These are phyloP conservation scores for Pediacus dermestoides DNA, from an alignment of 2,888 invertebrate species.

Conservation along the genomic window DNA sequence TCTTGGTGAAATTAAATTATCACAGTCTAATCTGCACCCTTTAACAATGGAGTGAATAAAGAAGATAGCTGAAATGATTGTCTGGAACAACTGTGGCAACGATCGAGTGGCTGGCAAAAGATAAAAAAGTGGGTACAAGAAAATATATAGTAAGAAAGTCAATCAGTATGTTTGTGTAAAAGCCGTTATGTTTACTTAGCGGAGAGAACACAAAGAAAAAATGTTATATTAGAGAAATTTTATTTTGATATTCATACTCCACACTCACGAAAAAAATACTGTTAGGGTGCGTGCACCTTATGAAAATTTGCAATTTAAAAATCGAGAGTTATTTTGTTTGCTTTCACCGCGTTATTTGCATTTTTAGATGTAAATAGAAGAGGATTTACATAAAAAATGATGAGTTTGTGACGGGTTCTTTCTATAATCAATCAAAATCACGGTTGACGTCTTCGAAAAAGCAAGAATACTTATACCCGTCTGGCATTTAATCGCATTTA, in stretches of 20 bases:
- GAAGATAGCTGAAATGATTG: no score
- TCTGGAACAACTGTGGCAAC: no score
- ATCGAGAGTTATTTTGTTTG: slow-evolving; percentile 26
- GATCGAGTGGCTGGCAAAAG: no score
- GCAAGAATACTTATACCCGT: no score
- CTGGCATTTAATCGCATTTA: no score
- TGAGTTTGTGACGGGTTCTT: slow-evolving; percentile 21
- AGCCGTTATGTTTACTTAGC: no score
- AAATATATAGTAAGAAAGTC: no score
- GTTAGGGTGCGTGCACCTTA: slow-evolving; percentile 17
- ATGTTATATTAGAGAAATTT: slow-evolving; percentile 4
- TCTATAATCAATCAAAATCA: slow-evolving; percentile 27
- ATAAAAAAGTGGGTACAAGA: no score
- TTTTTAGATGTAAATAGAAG: slow-evolving; percentile 29
- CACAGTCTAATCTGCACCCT: no score
- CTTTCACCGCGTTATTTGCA: slow-evolving; percentile 24
- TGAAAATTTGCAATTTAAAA: slow-evolving; percentile 29
- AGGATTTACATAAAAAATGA: slow-evolving; percentile 29
- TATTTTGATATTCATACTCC: slow-evolving; percentile 12
- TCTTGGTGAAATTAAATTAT: no score
- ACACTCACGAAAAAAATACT: slow-evolving; percentile 8
- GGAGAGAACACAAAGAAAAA: neutral
- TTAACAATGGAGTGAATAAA: no score
- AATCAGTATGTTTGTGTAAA: no score
- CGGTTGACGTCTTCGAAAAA: slow-evolving; percentile 21